These are phyloP conservation scores for Plectrocnemia conspersa DNA, from an alignment of 1,140 invertebrate genomes.

Conservation along the genomic window DNA sequence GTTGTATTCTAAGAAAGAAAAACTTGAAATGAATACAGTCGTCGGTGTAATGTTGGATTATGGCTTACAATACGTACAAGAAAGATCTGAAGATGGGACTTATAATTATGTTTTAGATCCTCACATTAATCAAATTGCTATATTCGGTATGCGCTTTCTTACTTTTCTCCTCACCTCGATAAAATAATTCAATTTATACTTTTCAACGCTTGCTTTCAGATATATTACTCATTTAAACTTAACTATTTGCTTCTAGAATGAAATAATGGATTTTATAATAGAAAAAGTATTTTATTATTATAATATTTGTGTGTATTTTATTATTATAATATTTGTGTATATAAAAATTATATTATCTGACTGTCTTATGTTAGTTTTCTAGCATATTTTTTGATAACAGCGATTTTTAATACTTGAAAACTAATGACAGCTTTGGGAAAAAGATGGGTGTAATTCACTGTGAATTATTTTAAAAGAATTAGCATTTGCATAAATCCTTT, in stretches of 20 bases:
- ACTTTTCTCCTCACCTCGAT: too few relatives aligned
- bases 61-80: slow-evolving; percentile 81
- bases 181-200: too few relatives aligned
- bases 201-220: too few relatives aligned
- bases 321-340: not conserved
- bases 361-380: too few relatives aligned
- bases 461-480: too few relatives aligned
- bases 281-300: not conserved
- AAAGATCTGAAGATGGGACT: slow-evolving; percentile 68
- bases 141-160: slow-evolving; percentile 39
- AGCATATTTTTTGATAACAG: too few relatives aligned
- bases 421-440: too few relatives aligned
- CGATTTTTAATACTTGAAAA: too few relatives aligned
- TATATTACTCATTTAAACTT: too few relatives aligned
- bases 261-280: not conserved
- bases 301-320: not conserved
- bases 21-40: slow-evolving; percentile 63
- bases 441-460: too few relatives aligned
- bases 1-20: slow-evolving; percentile 73
- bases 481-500: too few relatives aligned
- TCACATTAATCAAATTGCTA: slow-evolving; percentile 51
- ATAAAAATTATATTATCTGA: too few relatives aligned
- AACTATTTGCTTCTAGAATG: not conserved
- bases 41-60: slow-evolving; percentile 85
- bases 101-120: slow-evolving; percentile 82